These are phyloP conservation scores for Amblyopsis rosae DNA, from an alignment of 2,113 vertebrate species.

Conservation along the genomic window DNA sequence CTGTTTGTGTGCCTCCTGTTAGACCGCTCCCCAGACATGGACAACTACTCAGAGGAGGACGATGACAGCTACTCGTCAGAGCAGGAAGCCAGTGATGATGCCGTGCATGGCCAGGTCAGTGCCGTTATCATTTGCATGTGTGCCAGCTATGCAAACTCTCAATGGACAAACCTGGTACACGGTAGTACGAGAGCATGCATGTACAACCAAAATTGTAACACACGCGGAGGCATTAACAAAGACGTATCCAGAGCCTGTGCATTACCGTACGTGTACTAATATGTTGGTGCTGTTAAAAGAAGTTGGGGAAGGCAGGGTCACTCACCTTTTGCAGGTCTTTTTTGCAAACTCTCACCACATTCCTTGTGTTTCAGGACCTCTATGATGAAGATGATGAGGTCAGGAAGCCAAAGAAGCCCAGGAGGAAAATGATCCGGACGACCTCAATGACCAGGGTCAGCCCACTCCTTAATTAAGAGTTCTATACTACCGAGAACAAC, in stretches of 20 bases:
- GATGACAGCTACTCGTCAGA: constrained; percentile 82
- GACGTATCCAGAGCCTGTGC: too few species aligned
- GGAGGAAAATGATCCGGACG: constrained; percentile 78
- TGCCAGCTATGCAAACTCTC: background rate
- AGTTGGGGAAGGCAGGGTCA: background rate
- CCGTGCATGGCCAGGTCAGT: constrained; percentile 74
- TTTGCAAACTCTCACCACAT: background rate
- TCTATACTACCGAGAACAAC: constrained; percentile 8
- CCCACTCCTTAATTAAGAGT: background rate
- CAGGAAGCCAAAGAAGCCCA: constrained; percentile 78
- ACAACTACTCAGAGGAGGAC: constrained; percentile 82
- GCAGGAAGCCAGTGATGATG: constrained; percentile 81
- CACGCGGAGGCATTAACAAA: background rate
- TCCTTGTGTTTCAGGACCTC: constrained; percentile 70
- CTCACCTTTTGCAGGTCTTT: background rate
- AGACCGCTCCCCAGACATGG: constrained; percentile 82
- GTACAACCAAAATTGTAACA: background rate
- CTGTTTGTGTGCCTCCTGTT: constrained; percentile 12
- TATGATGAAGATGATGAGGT: constrained; percentile 83
- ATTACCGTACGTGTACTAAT: too few species aligned
- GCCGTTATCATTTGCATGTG: background rate
- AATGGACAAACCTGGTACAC: background rate
- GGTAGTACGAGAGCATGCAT: background rate
- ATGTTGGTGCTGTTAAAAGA: too few species aligned
- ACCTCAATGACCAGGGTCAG: constrained; percentile 81